These are phyloP conservation scores for Danaus plexippus DNA, from an alignment of 1,140 invertebrate species.

Conservation along the genomic window DNA sequence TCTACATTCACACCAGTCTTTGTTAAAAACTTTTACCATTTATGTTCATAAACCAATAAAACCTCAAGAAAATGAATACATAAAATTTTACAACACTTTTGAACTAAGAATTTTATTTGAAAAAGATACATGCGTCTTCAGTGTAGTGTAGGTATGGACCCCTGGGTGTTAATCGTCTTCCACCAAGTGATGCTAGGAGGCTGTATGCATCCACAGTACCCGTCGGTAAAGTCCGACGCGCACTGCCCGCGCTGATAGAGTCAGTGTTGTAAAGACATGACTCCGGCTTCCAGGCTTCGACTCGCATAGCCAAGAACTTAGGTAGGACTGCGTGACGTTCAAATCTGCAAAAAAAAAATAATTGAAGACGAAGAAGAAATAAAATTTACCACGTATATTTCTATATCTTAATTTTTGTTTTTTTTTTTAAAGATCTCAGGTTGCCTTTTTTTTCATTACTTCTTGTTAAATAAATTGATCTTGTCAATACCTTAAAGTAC, in stretches of 20 bases:
- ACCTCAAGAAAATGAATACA: too few species aligned
- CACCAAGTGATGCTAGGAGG: slow-evolving; percentile 88
- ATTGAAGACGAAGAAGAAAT: too few species aligned
- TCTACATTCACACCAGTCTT: too few species aligned
- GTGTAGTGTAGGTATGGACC: slow-evolving; percentile 85
- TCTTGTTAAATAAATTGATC: too few species aligned
- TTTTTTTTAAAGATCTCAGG: too few species aligned
- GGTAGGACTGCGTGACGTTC: slow-evolving; percentile 91
- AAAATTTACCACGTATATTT: too few species aligned
- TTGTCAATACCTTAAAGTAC: too few species aligned
- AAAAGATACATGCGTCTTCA: slow-evolving; percentile 93
- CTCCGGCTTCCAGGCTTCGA: slow-evolving; percentile 85
- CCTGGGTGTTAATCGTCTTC: slow-evolving; percentile 78
- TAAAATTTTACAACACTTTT: too few species aligned
- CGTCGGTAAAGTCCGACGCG: slow-evolving; percentile 80
- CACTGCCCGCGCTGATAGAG: slow-evolving; percentile 84
- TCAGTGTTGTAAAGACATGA: slow-evolving; percentile 93
- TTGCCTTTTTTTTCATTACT: too few species aligned
- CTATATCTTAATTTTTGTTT: too few species aligned
- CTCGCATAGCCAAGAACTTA: slow-evolving; percentile 85
- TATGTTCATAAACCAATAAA: too few species aligned
- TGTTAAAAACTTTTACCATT: too few species aligned
- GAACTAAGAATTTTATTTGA: neutral
- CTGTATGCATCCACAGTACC: slow-evolving; percentile 86
- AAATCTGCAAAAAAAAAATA: slow-evolving; percentile 71